Evolutionary conservation across 2,888 invertebrate genomes (phyloP), one percentile per base, ranked within the genome.

Genomic region (Brachylomia viminalis): DNA sequence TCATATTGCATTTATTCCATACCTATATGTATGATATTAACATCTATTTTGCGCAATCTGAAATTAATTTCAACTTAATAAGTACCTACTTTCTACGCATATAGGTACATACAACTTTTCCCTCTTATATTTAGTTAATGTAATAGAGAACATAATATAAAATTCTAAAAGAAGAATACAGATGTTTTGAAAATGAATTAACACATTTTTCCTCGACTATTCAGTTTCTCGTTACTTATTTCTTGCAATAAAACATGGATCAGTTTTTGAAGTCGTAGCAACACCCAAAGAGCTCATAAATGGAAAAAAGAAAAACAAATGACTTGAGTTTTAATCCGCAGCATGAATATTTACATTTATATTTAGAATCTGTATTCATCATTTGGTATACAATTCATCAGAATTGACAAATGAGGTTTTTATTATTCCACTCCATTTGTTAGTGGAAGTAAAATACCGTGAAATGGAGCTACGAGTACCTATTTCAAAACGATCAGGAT

Each of bases 401-500:
- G 59, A 71, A 59, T 62, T 79, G 64, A 75, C 49, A 79, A 87
- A 87, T 84, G 66, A 79, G 75, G 79, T 77, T 80, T 80, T 70
- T 75, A 79, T 82, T 80, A 79, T 86, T 84, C 87, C 69, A 70
- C 68, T 76, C 82, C 73, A 79, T 83, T 87, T 73, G 76, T 69
- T 58, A 42, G 38, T 74, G 42, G 42, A 75, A 72, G 66, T 78
- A 72, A 80, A 74, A 58, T 62, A 30, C 65, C 58, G 54, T 67
- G 64, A 61, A 81, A 80, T 84, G 30, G 65, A 62, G 47, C 27
- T 83, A 42, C n/a, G n/a, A n/a, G n/a, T n/a, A n/a, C 42, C 42
- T 42, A 64, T 77, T 77, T 68, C 47, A 33, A 62, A 77, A 80
- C 10, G 49, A 30, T 27, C 17, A 47, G 54, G 58, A 52, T 68